Evolutionary conservation across 2,888 invertebrate genomes (phyloP).

Genomic region (Nebria brevicollis): DNA sequence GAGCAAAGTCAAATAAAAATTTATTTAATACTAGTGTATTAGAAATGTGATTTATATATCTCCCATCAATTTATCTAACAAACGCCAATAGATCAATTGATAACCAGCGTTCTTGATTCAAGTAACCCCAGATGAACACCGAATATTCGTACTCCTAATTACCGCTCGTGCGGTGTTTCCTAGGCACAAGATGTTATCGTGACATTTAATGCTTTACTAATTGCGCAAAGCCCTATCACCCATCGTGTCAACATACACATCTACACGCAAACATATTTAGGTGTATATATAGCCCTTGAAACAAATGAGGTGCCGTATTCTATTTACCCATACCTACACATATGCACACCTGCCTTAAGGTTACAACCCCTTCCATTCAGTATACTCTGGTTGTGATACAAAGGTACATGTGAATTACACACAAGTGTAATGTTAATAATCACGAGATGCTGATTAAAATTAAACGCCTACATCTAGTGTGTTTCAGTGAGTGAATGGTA

Average conservation of each 20-base stretch:
- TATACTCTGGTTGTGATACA: neutral
- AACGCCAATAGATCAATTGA: neutral
- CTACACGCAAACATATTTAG: neutral
- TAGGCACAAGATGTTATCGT: conserved; percentile 25
- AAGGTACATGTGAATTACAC: neutral
- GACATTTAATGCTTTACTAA: conserved; percentile 25
- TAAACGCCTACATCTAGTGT: neutral
- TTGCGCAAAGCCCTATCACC: conserved; percentile 33
- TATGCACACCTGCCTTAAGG: neutral
- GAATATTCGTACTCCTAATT: conserved; percentile 14
- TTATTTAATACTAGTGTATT: no score
- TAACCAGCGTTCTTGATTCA: neutral
- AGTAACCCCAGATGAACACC: neutral
- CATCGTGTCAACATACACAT: conserved; percentile 11
- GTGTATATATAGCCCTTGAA: conserved; percentile 3
- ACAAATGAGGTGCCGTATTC: no score
- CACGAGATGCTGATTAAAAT: neutral
- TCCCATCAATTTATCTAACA: neutral
- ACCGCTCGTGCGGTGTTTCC: neutral
- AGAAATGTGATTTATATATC: no score
- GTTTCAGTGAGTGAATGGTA: neutral
- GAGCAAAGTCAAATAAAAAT: no score
- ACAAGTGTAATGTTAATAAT: neutral
- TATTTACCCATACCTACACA: neutral
- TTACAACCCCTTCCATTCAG: neutral